Conservation (phyloP, 2,113 vertebrate species). For the Poeciliopsis occidentalis region DNA sequence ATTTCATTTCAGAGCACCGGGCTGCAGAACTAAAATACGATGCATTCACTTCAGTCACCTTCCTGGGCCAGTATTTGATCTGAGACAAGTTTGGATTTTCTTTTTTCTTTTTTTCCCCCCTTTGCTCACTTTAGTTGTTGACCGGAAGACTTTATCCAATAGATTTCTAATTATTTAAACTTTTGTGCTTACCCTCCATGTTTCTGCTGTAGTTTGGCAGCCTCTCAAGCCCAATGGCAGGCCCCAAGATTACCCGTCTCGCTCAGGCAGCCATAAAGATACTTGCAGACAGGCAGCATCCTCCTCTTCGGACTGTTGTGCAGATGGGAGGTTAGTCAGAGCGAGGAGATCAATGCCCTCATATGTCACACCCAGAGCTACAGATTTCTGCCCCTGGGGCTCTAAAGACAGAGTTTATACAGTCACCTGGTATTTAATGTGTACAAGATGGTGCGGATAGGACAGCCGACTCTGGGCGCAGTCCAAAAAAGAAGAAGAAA, state of each 20-base stretch:
- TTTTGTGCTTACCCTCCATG: slow-evolving; percentile 22
- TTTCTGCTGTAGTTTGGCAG: slow-evolving; percentile 35
- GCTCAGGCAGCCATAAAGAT: slow-evolving; percentile 56
- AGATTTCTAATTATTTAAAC: slow-evolving; percentile 12
- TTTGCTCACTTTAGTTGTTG: background rate
- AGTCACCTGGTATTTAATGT: slow-evolving; percentile 52
- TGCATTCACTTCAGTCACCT: slow-evolving; percentile 32
- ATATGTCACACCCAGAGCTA: slow-evolving; percentile 57
- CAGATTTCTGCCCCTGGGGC: slow-evolving; percentile 51
- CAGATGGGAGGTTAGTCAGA: too few species aligned
- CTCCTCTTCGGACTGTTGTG: slow-evolving; percentile 48
- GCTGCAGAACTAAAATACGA: slow-evolving; percentile 38
- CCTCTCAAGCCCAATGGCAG: slow-evolving; percentile 35
- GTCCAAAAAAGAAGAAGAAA: background rate
- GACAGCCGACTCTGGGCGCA: slow-evolving; percentile 27
- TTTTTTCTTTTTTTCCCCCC: slow-evolving; percentile 20
- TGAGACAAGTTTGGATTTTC: slow-evolving; percentile 30
- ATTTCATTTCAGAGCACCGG: slow-evolving; percentile 25
- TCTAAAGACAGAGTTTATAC: slow-evolving; percentile 57
- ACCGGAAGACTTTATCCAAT: slow-evolving; percentile 6
- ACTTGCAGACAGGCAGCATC: slow-evolving; percentile 58
- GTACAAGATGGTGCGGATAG: slow-evolving; percentile 20
- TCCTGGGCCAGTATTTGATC: slow-evolving; percentile 35
- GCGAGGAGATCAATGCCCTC: slow-evolving; percentile 64
- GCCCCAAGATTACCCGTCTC: slow-evolving; percentile 42